These are phyloP conservation scores for Ormia ochracea DNA, from an alignment of 2,888 invertebrate species.

Conservation along the genomic window DNA sequence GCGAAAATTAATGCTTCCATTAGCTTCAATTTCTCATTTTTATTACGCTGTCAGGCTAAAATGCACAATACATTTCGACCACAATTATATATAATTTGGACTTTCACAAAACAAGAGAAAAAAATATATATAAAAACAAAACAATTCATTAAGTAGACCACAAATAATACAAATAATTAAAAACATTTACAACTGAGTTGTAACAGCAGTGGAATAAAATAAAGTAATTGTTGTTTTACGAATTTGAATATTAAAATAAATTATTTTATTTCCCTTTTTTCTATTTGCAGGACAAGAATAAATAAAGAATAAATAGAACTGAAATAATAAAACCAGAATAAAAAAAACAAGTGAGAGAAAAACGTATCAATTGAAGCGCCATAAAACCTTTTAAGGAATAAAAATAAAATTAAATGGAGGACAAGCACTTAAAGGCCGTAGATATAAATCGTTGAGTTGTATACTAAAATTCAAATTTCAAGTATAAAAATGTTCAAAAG, in stretches of 20 bases:
- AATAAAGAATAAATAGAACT: not conserved
- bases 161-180: slow-evolving; percentile 47
- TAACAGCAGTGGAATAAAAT: not conserved
- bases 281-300: slow-evolving; percentile 12
- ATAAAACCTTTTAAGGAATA: not conserved
- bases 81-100: not conserved
- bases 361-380: not conserved
- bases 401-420: not conserved
- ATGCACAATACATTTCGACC: slow-evolving; percentile 9
- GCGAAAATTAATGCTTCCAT: not conserved
- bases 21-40: not conserved
- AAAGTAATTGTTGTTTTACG: slow-evolving; percentile 9
- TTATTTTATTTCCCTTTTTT: not conserved
- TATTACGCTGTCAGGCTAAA: not conserved
- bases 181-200: slow-evolving; percentile 4
- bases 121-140: not conserved
- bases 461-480: not conserved
- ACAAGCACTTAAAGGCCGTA: not conserved
- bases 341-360: not conserved
- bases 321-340: not conserved
- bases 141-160: slow-evolving; percentile 18
- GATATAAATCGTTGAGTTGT: not conserved
- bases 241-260: not conserved
- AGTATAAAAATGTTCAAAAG: not conserved
- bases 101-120: not conserved